Conservation (phyloP, 2,113 vertebrate genomes). For the Zapus hudsonius region DNA sequence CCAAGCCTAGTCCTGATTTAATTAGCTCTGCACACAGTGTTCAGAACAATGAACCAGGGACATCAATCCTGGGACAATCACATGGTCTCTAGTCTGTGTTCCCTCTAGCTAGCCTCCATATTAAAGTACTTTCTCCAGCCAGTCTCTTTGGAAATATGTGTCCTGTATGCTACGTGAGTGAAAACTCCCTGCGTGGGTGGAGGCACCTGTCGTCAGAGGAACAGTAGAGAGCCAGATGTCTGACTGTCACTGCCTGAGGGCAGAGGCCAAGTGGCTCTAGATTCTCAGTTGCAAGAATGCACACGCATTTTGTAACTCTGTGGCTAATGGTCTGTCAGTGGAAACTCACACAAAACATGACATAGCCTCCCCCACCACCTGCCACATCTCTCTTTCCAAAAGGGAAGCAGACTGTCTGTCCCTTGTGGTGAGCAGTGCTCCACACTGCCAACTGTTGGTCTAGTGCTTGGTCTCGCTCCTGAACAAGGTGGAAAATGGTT, state of each 20-base stretch:
- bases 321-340: not conserved
- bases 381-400: not conserved
- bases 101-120: not conserved
- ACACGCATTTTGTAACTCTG: not conserved
- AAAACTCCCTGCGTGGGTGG: not conserved
- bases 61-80: not conserved
- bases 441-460: not conserved
- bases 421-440: not conserved
- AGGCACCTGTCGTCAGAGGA: not conserved
- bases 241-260: not conserved
- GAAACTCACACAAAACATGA: not conserved
- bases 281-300: not conserved
- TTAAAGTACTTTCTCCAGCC: not conserved
- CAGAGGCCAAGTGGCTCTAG: not conserved
- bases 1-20: not conserved
- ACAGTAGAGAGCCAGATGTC: conserved; percentile 17
- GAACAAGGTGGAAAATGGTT: not conserved
- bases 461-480: not conserved
- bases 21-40: not conserved
- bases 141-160: conserved; percentile 4
- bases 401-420: not conserved
- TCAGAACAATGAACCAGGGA: not conserved
- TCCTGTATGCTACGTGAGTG: not conserved
- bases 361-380: not conserved
- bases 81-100: not conserved